Evolutionary conservation across 1,140 invertebrate genomes (phyloP), one percentile per base, ranked within the genome.

Genomic region (Ectropis grisescens): DNA sequence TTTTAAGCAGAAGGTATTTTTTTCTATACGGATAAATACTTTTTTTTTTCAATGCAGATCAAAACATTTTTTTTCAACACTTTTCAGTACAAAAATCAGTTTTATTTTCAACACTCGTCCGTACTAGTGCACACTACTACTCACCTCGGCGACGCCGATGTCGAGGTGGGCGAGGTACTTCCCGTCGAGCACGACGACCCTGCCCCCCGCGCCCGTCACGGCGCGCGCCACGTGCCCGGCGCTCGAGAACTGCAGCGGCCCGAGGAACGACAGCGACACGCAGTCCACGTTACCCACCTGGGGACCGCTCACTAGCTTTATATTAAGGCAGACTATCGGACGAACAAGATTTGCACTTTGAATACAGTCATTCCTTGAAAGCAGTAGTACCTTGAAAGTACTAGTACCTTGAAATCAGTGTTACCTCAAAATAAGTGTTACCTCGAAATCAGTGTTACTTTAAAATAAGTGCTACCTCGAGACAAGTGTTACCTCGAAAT

Each of bases 231-330:
- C 34, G 37, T 51, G 41, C 39, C 48, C 54, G 11, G 54, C 49
- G 31, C 53, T 24, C 14, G 66, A 44, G 47, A 62, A 70, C 6
- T 51, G 46, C 25, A 72, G 36, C 14, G 34, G 6, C n/a, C 64
- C 64, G 14, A 47, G 14, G 8, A 58, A 31, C 1, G 30, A 33
- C 1, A 71, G 12, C 0, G 30, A 40, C 2, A 46, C 15, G 19
- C 58, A 61, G 28, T 65, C 56, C 4, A 58, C 48, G 29, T 61
- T 56, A 9, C 67, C 65, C 11, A 67, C 52, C 67, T 69, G 40
- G 7, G 1, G 11, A 30, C 16, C 3, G n/a, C n/a, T n/a, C n/a
- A n/a, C n/a, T n/a, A n/a, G n/a, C n/a, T n/a, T n/a, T n/a, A n/a
- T n/a, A n/a, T n/a, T n/a, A n/a, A n/a, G n/a, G n/a, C n/a, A n/a